Evolutionary conservation across 1,140 invertebrate genomes (phyloP), one percentile per base, ranked within the genome.

Genomic region (Conopomorpha cramerella): DNA sequence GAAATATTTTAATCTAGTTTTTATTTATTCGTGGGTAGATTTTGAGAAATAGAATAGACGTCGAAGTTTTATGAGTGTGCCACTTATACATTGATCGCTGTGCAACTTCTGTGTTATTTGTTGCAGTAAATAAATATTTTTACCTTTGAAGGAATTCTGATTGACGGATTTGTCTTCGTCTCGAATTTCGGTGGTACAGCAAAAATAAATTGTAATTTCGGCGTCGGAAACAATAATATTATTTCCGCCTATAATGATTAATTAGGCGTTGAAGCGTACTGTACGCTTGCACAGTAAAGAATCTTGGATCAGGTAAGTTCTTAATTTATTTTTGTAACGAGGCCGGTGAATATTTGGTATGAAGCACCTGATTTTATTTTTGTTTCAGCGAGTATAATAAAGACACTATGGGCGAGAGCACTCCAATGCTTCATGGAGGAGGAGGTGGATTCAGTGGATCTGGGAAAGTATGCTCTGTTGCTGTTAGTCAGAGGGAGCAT

Each of bases 1-100:
- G n/a, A n/a, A n/a, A n/a, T n/a, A n/a, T 65, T 64, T 48, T 63
- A 60, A 50, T 58, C 42, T 57, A 54, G 39, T 46, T 59, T 68
- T 60, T 62, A 53, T 49, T 49, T 56, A 55, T 64, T 72, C 48
- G 71, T 65, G 62, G 67, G 67, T 76, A 72, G 62, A 66, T 68
- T 62, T 64, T n/a, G n/a, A n/a, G n/a, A n/a, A n/a, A n/a, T n/a
- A n/a, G n/a, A n/a, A n/a, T n/a, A n/a, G n/a, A n/a, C n/a, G n/a
- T n/a, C n/a, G n/a, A n/a, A n/a, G n/a, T n/a, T n/a, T n/a, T n/a
- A n/a, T n/a, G n/a, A n/a, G n/a, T n/a, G n/a, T n/a, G n/a, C n/a
- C n/a, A n/a, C n/a, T n/a, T n/a, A n/a, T n/a, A n/a, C n/a, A n/a
- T n/a, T n/a, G n/a, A n/a, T n/a, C n/a, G n/a, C n/a, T n/a, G n/a